Evolutionary conservation across 2,888 invertebrate genomes (phyloP), one percentile per base, ranked within the genome.

Genomic region (Ctena decussata): DNA sequence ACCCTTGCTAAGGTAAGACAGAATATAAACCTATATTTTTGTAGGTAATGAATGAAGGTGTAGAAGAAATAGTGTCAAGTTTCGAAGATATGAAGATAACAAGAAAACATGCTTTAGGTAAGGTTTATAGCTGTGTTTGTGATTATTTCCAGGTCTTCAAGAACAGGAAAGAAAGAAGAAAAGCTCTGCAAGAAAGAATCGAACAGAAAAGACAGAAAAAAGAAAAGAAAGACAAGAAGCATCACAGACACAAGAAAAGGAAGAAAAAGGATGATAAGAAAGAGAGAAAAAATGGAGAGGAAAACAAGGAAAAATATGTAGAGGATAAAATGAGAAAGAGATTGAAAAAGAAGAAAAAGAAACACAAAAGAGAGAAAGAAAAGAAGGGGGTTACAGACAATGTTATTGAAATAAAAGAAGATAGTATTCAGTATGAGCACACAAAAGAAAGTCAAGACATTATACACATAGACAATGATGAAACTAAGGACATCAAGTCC

Each of bases 91-190:
- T 88, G 83, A 82, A 74, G 73, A 84, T 88, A 21, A 37, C 77
- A 46, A 84, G 85, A 80, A 65, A 79, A 49, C 73, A 83, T 77
- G 82, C 85, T 21, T 60, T 85, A 88, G 88, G 88, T 88, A 85
- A 87, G 60, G 35, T 6, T 8, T n/a, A 39, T 15, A 18, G 53
- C 44, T 35, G 27, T 75, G 41, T 71, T 41, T 70, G 41, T 72
- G 12, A 37, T 30, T 77, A 60, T 53, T 88, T 85, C 18, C 88
- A 88, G 85, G 73, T 46, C 3, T 84, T 57, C 72, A 79, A 77
- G 73, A 88, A 84, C 69, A 71, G 85, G 57, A 81, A 81, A 41
- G 83, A 88, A 27, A 49, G 84, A 72, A 75, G 88, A 71, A 46
- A 77, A 32, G 78, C 79, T 24, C 11, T 46, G 46, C 30, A 35